Percentiles rank a stretch among this genome's conserved stretches.
Evolutionary conservation across 2,888 invertebrate species (phyloP).

Genomic region (Brachylomia viminalis): DNA sequence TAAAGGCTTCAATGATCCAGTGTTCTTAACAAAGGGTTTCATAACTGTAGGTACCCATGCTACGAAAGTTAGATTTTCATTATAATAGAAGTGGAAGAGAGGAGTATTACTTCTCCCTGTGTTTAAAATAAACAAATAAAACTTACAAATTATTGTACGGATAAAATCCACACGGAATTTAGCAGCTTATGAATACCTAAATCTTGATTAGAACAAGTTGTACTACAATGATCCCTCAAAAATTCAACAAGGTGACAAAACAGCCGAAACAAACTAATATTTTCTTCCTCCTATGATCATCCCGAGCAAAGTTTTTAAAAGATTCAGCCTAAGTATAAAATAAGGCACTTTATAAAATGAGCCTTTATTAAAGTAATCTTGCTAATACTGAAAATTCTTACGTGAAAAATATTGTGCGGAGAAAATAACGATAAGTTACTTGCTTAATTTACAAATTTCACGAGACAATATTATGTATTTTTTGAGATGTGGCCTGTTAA

Average conservation of each 20-base stretch:
- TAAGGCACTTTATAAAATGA: slow-evolving; percentile 53
- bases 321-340: slow-evolving; percentile 42
- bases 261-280: background rate
- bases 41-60: background rate
- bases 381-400: slow-evolving; percentile 58
- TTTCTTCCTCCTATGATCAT: slow-evolving; percentile 4
- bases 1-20: too few relatives aligned
- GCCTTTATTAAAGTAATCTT: slow-evolving; percentile 57
- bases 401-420: slow-evolving; percentile 44
- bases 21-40: background rate
- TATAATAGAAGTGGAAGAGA: background rate
- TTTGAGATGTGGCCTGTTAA: slow-evolving; percentile 43
- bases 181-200: background rate
- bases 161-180: background rate
- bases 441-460: slow-evolving; percentile 60
- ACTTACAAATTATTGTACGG: background rate
- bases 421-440: slow-evolving; percentile 50
- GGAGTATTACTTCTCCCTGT: too few relatives aligned
- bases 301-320: slow-evolving; percentile 23
- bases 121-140: background rate
- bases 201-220: background rate
- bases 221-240: background rate
- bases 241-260: slow-evolving; percentile 21
- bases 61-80: background rate
- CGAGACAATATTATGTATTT: slow-evolving; percentile 30